phyloP scores from a whole-genome alignment of 2,888 invertebrate species.

The Philereme transversata region DNA sequence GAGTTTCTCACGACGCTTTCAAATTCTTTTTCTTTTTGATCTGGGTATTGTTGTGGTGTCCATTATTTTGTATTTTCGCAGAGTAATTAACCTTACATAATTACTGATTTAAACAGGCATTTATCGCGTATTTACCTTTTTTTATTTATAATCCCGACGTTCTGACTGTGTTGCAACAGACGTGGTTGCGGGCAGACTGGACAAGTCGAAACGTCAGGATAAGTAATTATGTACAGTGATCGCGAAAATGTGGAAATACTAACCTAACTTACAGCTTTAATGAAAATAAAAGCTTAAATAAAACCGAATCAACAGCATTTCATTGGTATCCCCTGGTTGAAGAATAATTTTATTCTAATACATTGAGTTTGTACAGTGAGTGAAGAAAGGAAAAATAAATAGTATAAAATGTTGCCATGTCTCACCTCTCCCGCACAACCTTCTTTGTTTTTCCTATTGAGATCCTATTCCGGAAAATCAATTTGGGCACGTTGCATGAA shows the following conservation, averaged over 20 bases:
- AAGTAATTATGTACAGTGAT: no score
- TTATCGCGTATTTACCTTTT: no score
- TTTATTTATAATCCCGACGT: no score
- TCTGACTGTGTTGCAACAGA: no score
- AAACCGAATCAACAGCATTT: conserved; percentile 68
- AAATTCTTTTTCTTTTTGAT: conserved; percentile 3
- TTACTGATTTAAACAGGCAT: no score
- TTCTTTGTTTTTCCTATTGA: conserved; percentile 49
- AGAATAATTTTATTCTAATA: conserved; percentile 37
- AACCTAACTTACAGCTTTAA: conserved; percentile 13
- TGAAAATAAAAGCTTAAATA: conserved; percentile 24
- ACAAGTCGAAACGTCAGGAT: no score
- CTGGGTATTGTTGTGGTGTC: conserved; percentile 27
- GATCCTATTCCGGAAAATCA: conserved; percentile 35
- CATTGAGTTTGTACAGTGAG: conserved; percentile 82
- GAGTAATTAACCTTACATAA: conserved; percentile 11
- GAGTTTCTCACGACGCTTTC: no score
- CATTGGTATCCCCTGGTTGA: conserved; percentile 60
- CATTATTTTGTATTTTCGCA: conserved; percentile 28
- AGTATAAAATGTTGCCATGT: conserved; percentile 76
- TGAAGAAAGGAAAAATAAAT: conserved; percentile 47
- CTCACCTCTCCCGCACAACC: conserved; percentile 61
- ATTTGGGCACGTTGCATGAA: conserved; percentile 25
- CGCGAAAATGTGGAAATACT: no score
- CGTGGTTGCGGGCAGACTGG: no score